Evolutionary conservation across 2,797 vertebrate species (phyloP), one percentile per base, ranked within the genome.

Genomic region (Sebastes oblongus): DNA sequence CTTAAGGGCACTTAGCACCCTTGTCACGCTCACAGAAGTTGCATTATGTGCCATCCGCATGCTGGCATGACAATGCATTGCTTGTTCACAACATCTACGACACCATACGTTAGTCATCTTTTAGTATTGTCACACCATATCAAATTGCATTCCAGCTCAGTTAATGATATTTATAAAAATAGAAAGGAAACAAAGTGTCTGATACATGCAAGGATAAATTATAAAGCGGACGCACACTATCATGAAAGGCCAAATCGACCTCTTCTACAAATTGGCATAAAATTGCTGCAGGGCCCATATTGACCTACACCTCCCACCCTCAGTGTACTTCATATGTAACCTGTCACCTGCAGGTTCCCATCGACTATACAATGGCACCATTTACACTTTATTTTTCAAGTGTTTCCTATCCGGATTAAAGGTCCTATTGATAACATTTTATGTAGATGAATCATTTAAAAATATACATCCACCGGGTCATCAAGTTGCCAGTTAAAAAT

Each of bases 1-100:
- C 60, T 71, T 55, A 71, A 4, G 4, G 54, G 50, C 60, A 59
- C 70, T 86, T 61, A 66, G 65, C 50, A 72, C 61, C 55, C 70
- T 75, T 62, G 79, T 62, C 55, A 73, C 11, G n/a, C 64, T 50
- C 24, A 6, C 72, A 73, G 54, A 77, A 60, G 22, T 34, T 30
- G 18, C 54, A 46, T 59, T 56, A 6, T 25, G 4, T 71, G 67
- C 70, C 13, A 58, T 65, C 29, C 46, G 14, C 60, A 34, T 66
- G 59, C 32, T 22, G 24, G 34, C 46, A 29, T 70, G 66, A 56
- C 24, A 4, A 10, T 12, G 18, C n/a, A n/a, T 42, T 18, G 10
- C 22, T 18, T 27, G 22, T 36, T 25, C 3, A 11, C 20, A 10
- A 1, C 54, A 46, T 62, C 24, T 25, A 34, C 59, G 30, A 11